A percentile compares a stretch with the other conserved stretches of the same genome.
phyloP scores from a whole-genome alignment of 2,888 invertebrate species.

The Tenthredo livida region DNA sequence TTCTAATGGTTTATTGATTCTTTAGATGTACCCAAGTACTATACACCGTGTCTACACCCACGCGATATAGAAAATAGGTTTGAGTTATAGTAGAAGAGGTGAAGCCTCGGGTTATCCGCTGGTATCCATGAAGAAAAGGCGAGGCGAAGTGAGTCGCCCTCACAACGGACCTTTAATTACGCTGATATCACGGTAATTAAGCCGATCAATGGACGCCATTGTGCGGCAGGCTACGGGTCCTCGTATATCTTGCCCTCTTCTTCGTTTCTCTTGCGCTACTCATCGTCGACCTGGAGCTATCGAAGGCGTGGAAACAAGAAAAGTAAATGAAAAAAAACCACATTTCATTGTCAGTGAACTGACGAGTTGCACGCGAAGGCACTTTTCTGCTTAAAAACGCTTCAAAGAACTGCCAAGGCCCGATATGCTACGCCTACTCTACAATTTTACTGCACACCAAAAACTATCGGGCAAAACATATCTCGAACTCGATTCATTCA shows the following conservation, averaged over 20 bases:
- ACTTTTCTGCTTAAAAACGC: background rate
- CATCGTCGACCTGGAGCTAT: slow-evolving; percentile 33
- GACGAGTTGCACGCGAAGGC: slow-evolving; percentile 24
- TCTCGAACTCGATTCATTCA: background rate
- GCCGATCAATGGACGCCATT: slow-evolving; percentile 74
- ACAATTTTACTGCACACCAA: background rate
- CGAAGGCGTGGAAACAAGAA: background rate
- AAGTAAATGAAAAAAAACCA: background rate
- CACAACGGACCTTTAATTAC: slow-evolving; percentile 76
- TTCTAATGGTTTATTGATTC: background rate
- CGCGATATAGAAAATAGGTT: slow-evolving; percentile 11
- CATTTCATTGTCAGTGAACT: slow-evolving; percentile 19
- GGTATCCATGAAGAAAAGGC: slow-evolving; percentile 19
- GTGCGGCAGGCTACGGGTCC: slow-evolving; percentile 60
- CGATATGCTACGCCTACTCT: slow-evolving; percentile 3
- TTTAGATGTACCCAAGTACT: background rate
- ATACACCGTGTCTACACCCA: background rate
- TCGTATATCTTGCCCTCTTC: slow-evolving; percentile 39
- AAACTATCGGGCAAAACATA: background rate
- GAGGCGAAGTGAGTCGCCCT: slow-evolving; percentile 58
- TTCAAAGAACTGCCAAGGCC: background rate
- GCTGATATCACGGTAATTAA: slow-evolving; percentile 77
- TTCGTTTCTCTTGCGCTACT: slow-evolving; percentile 23
- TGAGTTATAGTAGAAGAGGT: slow-evolving; percentile 12
- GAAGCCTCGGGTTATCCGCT: slow-evolving; percentile 29